These are phyloP conservation scores for Dryobotodes eremita DNA, from an alignment of 2,888 invertebrate genomes.

Conservation along the genomic window DNA sequence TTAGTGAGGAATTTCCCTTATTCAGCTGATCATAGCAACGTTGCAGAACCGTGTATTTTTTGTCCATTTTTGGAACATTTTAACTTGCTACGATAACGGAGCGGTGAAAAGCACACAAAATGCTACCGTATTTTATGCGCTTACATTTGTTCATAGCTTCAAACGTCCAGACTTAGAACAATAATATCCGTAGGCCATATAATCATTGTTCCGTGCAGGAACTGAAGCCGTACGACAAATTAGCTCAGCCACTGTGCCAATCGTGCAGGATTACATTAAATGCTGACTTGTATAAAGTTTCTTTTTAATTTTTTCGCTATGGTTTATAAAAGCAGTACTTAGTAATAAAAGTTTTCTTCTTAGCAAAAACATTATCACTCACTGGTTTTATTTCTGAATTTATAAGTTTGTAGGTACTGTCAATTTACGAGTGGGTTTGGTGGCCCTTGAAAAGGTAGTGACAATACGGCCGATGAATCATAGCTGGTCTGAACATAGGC, in stretches of 20 bases:
- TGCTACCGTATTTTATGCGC: too few species aligned
- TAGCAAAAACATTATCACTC: background rate
- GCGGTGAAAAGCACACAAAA: background rate
- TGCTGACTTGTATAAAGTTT: constrained; percentile 19
- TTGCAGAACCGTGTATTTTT: background rate
- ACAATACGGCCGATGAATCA: too few species aligned
- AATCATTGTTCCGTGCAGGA: constrained; percentile 36
- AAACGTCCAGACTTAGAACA: background rate
- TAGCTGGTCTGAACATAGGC: too few species aligned
- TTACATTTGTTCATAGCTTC: background rate
- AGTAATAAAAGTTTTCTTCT: background rate
- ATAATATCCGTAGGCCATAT: background rate
- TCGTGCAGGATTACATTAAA: constrained; percentile 21
- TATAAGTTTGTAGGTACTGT: background rate
- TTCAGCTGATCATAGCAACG: background rate
- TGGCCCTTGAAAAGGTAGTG: background rate
- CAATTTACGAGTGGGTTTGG: background rate
- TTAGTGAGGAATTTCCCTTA: background rate
- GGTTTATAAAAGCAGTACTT: background rate
- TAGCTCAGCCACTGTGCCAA: background rate
- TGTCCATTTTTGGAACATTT: background rate
- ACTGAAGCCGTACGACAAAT: constrained; percentile 39
- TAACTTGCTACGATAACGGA: background rate
- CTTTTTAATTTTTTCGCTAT: background rate
- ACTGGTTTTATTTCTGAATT: background rate